Evolutionary conservation across 2,113 vertebrate species (phyloP), one percentile per base, ranked within the genome.

Genomic region (Neomonachus schauinslandi): DNA sequence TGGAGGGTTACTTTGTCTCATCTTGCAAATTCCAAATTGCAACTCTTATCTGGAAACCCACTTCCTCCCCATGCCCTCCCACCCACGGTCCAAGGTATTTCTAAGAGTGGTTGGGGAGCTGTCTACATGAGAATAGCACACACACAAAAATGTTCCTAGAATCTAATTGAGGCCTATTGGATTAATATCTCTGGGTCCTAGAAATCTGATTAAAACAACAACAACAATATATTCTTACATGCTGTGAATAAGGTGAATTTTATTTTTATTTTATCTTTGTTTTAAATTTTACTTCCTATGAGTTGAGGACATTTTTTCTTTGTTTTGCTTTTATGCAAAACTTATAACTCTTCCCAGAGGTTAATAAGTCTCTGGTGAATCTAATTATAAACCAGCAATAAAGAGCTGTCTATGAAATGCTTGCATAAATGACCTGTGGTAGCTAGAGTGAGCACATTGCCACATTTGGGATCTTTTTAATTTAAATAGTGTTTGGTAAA

Each of bases 331-430:
- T 91, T 92, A 69, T 97, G 71, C 55, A 91, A 95, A 96, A 87
- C 55, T 69, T 81, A 5, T 24, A 79, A 61, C 49, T 96, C 67
- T 96, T 96, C 63, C 13, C 39, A 65, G 79, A 96, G 80, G 72
- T 97, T 97, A 96, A 92, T 89, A 94, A 80, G 61, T 96, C 95
- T 96, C 94, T 96, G 80, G 57, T 96, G 97, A 97, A 96, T 96
- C 86, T 89, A 97, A 96, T 96, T 95, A 92, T 92, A 89, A 96
- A 80, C 28, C 46, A 59, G 83, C 71, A 93, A 89, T 46, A 80
- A 81, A 79, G 61, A 86, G 55, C n/a, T 59, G 57, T 63, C 59
- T 86, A 8, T 89, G 92, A 84, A 92, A 83, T 84, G 26, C 77
- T 83, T 89, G 61, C n/a, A 83, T 91, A 83, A 96, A n/a, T 97